Conservation (phyloP, 2,113 vertebrate genomes). For the Maccullochella peelii region DNA sequence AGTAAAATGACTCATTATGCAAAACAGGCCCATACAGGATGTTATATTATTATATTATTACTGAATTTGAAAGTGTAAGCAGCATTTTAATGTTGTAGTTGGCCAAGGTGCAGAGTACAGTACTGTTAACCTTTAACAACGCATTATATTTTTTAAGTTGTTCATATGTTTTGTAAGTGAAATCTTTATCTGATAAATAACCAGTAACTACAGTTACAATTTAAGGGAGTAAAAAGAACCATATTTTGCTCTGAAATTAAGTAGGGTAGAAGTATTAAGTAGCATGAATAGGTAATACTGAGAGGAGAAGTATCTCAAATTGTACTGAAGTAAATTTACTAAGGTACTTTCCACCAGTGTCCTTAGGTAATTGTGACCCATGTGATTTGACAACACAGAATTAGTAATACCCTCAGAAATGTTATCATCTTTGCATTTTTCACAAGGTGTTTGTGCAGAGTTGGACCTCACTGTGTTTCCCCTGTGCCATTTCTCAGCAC, state of each 20-base stretch:
- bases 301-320: neutral
- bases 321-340: neutral
- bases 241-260: neutral
- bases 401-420: neutral
- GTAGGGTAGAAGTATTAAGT: neutral
- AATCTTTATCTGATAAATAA: neutral
- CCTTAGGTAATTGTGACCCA: neutral
- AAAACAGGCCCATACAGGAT: neutral
- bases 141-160: neutral
- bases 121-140: neutral
- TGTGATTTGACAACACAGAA: neutral
- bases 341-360: neutral
- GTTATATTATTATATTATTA: neutral
- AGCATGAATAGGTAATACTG: neutral
- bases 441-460: neutral
- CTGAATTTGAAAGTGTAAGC: neutral
- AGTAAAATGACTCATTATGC: neutral
- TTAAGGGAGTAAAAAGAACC: neutral
- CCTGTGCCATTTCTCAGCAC: constrained; percentile 35
- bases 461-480: neutral
- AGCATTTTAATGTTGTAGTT: neutral
- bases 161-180: neutral
- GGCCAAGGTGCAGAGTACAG: neutral
- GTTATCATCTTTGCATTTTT: neutral
- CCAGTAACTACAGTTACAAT: neutral